Base-by-base conservation (phyloP, 2,113 vertebrate species). In the Shinisaurus crocodilurus region DNA sequence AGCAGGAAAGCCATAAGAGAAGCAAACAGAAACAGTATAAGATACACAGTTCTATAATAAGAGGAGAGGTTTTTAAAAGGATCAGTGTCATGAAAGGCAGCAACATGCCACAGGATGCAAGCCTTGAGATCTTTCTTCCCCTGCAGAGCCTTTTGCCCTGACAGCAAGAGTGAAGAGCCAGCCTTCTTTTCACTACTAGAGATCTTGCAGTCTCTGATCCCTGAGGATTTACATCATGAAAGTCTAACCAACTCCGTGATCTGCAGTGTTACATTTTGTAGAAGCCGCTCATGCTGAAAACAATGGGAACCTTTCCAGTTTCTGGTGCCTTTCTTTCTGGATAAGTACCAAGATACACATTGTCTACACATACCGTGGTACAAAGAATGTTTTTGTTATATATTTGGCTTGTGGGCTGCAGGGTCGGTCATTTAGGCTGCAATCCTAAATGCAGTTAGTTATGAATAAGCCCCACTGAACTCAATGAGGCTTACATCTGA, bases 381-480 rank as follows among this genome's bases (percentile, higher is more conserved):
- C n/a, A 87, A 90, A 86, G 82, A 90, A 83, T 12, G 37, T 63
- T 87, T 63, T 87, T 12, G 10, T 32, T 32, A 79, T 25, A 48
- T 88, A n/a, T 1, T 32, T 13, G 54, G 34, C 6, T 89, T 85
- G 45, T 6, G 18, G 70, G 80, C 6, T 23, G 34, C 10, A 48
- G 40, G 25, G 32, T 2, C 6, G 34, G 32, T 34, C 29, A 70
- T 34, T 70, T 37, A 37, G 69, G 8, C 5, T 72, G 32, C 20
- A 23, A 63, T 63, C 60, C 20, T 63, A 63, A 63, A 63, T 63
- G 60, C 60, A 63, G 20, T 23, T 63, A 63, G 16, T 63, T 63
- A 18, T 63, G 20, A 63, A 18, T 20, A 20, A 63, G 60, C 20
- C 60, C 60, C 60, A 63, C 60, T 20, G 16, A 63, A 23, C 18